Evolutionary conservation across 2,888 invertebrate genomes (phyloP).

Genomic region (Ichneumoninae sp.): DNA sequence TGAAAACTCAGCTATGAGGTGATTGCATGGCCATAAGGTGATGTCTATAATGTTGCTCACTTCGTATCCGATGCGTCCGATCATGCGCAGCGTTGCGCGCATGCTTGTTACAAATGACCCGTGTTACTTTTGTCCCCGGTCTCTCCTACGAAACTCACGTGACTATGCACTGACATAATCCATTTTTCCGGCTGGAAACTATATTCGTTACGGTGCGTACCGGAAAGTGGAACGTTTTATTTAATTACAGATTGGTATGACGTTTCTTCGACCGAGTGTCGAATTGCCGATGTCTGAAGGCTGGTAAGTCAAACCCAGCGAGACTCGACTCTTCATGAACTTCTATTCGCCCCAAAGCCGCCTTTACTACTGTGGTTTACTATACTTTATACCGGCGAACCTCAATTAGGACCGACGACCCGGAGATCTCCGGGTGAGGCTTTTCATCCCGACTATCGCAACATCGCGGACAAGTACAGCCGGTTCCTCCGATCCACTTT

Average conservation of each 20-base stretch:
- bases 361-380: conserved; percentile 13
- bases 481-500: conserved; percentile 44
- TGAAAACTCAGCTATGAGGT: too few relatives aligned
- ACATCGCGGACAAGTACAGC: conserved; percentile 33
- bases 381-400: conserved; percentile 15
- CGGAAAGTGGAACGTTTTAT: not conserved
- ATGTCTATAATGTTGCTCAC: too few relatives aligned
- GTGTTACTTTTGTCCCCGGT: too few relatives aligned
- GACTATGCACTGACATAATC: conserved; percentile 52
- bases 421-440: conserved; percentile 19
- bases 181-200: not conserved
- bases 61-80: too few relatives aligned
- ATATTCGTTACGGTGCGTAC: not conserved
- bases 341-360: conserved; percentile 14
- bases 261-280: conserved; percentile 2
- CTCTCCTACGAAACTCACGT: not conserved
- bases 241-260: not conserved
- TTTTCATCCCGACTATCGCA: conserved; percentile 37
- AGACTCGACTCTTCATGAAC: not conserved
- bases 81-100: too few relatives aligned
- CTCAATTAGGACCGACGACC: conserved; percentile 60
- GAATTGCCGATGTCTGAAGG: conserved; percentile 4
- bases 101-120: too few relatives aligned
- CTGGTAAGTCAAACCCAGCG: not conserved
- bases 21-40: too few relatives aligned